Base-by-base conservation (phyloP, 2,888 invertebrate genomes). In the Luperina testacea region DNA sequence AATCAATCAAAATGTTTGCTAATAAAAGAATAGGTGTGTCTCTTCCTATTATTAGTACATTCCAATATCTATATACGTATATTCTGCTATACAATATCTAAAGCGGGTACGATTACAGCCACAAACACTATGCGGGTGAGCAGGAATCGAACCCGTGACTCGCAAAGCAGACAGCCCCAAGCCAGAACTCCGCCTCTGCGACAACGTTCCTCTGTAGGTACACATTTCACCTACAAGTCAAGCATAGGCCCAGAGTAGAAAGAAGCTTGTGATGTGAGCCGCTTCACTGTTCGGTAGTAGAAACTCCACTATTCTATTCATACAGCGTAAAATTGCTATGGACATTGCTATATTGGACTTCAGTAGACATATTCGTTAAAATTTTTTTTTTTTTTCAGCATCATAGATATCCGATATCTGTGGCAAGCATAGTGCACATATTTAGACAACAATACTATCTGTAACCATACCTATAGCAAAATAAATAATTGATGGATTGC, bases 101-200 rank as follows among this genome's bases (percentile, higher is more conserved):
- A n/a, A n/a, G 42, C 42, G 9, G 15, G 6, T 42, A 69, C 6
- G 38, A n/a, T n/a, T 20, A 48, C 17, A 61, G n/a, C 48, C 48
- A 51, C 20, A 38, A 9, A 27, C 24, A n/a, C 17, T 32, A 2
- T 24, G 48, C 20, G 17, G 27, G 27, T n/a, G 17, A 77, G 9
- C 32, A 11, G 65, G 73, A 80, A 79, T 72, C 73, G 48, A 72
- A 79, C 57, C 65, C 27, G 20, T 57, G 38, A 48, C 17, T 17
- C 7, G 0, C 24, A 63, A 75, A 48, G 13, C 32, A 32, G 8
- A 32, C 3, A 13, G 32, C 32, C 20, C 9, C 15, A n/a, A 38
- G 9, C 15, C n/a, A 48, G 9, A 65, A 76, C 6, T 11, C 32
- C 48, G n/a, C 27, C 5, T 27, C 15, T 57, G 27, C 24, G 42